phyloP scores from a whole-genome alignment of 2,113 vertebrate genomes.

The Tricholaema leucomelas region DNA sequence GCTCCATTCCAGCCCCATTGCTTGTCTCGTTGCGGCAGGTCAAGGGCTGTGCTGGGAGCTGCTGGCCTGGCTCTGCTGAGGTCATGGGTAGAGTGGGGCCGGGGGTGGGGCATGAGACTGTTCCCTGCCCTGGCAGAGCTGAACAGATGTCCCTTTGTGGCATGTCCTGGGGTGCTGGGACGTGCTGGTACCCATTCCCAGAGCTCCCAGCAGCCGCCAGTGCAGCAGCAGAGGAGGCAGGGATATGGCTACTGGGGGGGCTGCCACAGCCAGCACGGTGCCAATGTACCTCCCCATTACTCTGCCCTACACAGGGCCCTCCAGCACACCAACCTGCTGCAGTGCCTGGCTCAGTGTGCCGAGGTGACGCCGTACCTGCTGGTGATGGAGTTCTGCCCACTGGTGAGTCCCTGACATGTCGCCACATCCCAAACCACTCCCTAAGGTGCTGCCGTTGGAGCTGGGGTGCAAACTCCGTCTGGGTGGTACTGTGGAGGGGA shows the following conservation, averaged over 20 bases:
- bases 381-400: slow-evolving; percentile 95
- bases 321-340: slow-evolving; percentile 91
- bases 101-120: fast-evolving
- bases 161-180: background rate
- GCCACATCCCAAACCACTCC: fast-evolving
- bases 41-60: fast-evolving
- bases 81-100: background rate
- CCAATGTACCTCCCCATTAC: fast-evolving
- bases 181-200: slow-evolving; percentile 40
- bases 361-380: slow-evolving; percentile 94
- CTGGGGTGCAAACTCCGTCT: fast-evolving
- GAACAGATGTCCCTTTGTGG: slow-evolving; percentile 64
- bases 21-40: fast-evolving
- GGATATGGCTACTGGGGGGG: background rate
- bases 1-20: fast-evolving
- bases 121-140: background rate
- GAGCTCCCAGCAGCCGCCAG: background rate
- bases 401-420: slow-evolving; percentile 80
- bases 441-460: background rate
- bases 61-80: background rate
- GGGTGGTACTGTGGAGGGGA: background rate
- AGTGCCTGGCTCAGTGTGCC: slow-evolving; percentile 91
- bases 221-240: background rate
- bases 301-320: slow-evolving; percentile 75
- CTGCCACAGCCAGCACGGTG: fast-evolving